Evolutionary conservation across 2,113 vertebrate genomes (phyloP), one percentile per base, ranked within the genome.

Genomic region (Amblyornis subalaris): DNA sequence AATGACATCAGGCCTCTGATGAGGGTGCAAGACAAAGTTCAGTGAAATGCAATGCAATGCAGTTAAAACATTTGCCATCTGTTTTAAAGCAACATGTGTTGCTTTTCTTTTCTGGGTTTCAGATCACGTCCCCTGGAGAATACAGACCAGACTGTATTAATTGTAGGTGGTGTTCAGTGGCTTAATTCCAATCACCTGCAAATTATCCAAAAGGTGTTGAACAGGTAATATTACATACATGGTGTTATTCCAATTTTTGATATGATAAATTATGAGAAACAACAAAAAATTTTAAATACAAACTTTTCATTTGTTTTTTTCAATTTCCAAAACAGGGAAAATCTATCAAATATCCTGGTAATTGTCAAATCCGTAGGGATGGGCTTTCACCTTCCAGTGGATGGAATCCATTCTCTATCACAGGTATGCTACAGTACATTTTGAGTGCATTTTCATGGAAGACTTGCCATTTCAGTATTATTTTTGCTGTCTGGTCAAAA

Each of bases 121-220:
- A 99, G 99, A 97, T 99, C 99, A 72, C 97, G 79, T 94, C 99
- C 99, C 58, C 97, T 99, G 79, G 94, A 97, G 91, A 98, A 99
- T 96, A 98, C 98, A 10, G 86, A 97, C 64, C 97, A 97, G 96
- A 99, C 99, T 0, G 98, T 99, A 85, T 97, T 99, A 96, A 98
- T 99, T 79, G 98, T 98, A 96, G 99, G 99, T 77, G 99, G 99
- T 44, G 99, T 99, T 95, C 99, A 99, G 96, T 99, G 99, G 99
- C 98, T 99, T 69, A 99, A 98, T 96, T 97, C 97, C 58, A 97
- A 98, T 95, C 99, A 99, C 89, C 96, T 99, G 94, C 98, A 97
- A 93, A 99, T 98, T 76, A 97, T 99, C 92, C 97, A 97, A 58
- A 98, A 98, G 54, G 98, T 99, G 76, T 97, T 99, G 83, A 97